phyloP scores from a whole-genome alignment of 2,797 vertebrate genomes.

The Ctenosaura bakeri region DNA sequence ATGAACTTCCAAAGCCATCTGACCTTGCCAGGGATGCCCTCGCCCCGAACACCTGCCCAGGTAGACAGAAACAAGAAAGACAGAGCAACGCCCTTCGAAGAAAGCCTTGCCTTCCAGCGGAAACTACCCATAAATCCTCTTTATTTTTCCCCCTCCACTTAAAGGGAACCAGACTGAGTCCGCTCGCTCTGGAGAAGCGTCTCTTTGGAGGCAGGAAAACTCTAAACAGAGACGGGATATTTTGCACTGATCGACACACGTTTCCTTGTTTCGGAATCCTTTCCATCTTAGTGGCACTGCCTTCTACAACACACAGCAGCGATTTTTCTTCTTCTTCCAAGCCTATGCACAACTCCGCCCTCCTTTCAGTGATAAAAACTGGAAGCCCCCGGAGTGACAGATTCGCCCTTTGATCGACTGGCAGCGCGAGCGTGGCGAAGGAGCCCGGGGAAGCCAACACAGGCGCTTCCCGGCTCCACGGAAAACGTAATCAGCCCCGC shows the following conservation, averaged over 20 bases:
- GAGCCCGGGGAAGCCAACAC: not conserved
- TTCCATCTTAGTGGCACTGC: not conserved
- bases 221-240: not conserved
- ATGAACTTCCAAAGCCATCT: not conserved
- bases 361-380: not conserved
- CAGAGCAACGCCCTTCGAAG: slow-evolving; percentile 3
- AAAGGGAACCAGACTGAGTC: not conserved
- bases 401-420: slow-evolving; percentile 26
- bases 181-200: not conserved
- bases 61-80: not conserved
- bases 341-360: slow-evolving; percentile 3
- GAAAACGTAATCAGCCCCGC: no score
- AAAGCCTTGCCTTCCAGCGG: not conserved
- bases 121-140: not conserved
- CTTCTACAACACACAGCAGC: not conserved
- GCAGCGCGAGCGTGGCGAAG: not conserved
- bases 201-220: not conserved
- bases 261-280: not conserved
- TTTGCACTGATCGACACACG: not conserved
- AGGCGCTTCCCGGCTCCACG: no score
- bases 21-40: not conserved
- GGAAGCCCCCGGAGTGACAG: not conserved
- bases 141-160: not conserved
- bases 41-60: slow-evolving; percentile 2
- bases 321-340: not conserved